A percentile compares a stretch with the other conserved stretches of the same genome.
phyloP scores from a whole-genome alignment of 1,140 invertebrate genomes.

The Tetramorium simillimum region DNA sequence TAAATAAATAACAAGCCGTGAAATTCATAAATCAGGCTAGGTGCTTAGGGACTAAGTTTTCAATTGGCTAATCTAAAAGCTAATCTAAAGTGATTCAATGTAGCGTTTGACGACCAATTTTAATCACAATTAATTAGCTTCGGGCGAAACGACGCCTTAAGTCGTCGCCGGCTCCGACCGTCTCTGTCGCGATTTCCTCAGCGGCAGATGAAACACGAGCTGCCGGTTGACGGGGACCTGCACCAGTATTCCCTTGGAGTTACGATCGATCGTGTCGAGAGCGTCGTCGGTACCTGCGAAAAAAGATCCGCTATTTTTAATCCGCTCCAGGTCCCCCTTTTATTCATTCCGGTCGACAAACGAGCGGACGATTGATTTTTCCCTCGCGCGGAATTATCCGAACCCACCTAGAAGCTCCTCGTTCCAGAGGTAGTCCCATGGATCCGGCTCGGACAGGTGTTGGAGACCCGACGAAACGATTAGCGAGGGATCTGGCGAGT shows the following conservation, averaged over 20 bases:
- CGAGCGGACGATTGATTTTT: neutral
- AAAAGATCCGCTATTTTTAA: neutral
- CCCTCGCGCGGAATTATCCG: neutral
- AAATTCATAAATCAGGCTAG: neutral
- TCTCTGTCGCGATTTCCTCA: slow-evolving; percentile 12
- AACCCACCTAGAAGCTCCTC: slow-evolving; percentile 22
- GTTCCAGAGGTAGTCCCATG: neutral
- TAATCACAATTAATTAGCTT: neutral
- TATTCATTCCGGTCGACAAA: neutral
- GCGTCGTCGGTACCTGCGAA: slow-evolving; percentile 30
- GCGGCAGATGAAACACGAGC: slow-evolving; percentile 30
- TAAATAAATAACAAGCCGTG: slow-evolving; percentile 32
- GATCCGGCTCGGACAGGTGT: neutral
- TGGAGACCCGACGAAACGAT: neutral
- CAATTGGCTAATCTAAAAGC: neutral
- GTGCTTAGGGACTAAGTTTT: neutral
- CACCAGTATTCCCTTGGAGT: slow-evolving; percentile 23
- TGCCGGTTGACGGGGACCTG: slow-evolving; percentile 39
- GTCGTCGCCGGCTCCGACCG: neutral
- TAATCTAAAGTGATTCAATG: neutral
- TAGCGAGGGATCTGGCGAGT: slow-evolving; percentile 18
- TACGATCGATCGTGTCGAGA: neutral
- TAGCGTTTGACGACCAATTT: neutral
- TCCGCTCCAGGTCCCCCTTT: neutral
- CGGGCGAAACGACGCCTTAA: neutral